A percentile compares a stretch with the other conserved stretches of the same genome.
Conservation (phyloP, 2,113 vertebrate genomes). For the Petromus typicus region DNA sequence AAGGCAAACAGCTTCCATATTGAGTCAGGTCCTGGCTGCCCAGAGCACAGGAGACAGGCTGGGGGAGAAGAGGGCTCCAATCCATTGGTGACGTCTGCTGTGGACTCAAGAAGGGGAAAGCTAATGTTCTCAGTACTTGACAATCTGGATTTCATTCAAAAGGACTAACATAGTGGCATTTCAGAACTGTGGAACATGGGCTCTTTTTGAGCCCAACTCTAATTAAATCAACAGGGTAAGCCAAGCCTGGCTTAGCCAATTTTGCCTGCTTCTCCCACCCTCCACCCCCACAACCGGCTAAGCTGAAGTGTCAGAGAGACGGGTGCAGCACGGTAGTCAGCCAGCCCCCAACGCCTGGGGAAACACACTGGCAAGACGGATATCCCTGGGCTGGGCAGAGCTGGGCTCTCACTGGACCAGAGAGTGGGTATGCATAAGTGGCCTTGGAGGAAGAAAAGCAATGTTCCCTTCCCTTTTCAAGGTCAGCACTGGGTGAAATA, state of each 20-base stretch:
- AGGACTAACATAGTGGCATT: neutral
- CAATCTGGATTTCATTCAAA: neutral
- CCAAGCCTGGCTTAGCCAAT: neutral
- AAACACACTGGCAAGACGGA: neutral
- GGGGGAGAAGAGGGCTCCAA: neutral
- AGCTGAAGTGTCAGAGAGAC: neutral
- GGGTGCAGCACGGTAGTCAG: neutral
- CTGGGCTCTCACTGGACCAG: neutral
- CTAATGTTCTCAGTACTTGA: neutral
- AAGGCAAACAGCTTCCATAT: neutral
- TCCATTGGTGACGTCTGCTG: conserved; percentile 45
- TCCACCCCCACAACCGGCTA: neutral
- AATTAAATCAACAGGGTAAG: neutral
- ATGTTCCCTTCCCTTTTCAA: neutral
- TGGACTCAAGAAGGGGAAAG: neutral
- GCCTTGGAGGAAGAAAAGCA: neutral
- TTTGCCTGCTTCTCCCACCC: neutral
- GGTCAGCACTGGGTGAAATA: neutral
- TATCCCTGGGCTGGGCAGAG: neutral
- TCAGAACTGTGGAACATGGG: neutral
- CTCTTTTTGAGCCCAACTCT: neutral
- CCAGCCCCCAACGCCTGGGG: neutral
- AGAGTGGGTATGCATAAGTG: neutral
- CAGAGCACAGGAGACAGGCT: neutral
- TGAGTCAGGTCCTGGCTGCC: neutral